Evolutionary conservation across 53 echinoderm and acorn worm genomes (phyloP).

Genomic region (Holothuria leucospilota): DNA sequence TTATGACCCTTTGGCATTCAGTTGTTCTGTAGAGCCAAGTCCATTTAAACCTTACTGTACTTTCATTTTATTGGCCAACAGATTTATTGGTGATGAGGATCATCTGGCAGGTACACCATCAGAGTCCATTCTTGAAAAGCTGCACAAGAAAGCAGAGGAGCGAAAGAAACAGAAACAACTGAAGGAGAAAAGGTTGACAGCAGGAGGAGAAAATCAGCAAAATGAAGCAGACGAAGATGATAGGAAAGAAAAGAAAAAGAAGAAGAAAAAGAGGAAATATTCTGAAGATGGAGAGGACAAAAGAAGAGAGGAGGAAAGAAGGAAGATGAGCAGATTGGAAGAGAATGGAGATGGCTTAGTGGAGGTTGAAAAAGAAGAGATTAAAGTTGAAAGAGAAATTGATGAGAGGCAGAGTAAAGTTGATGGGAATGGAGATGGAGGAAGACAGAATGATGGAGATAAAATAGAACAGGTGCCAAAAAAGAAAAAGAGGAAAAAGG

Average conservation of each 20-base stretch:
- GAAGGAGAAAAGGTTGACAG: slow-evolving; percentile 32
- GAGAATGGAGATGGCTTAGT: background rate
- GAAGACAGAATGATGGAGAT: background rate
- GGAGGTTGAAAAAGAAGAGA: background rate
- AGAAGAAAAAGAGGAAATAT: slow-evolving; percentile 1
- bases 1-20: no score
- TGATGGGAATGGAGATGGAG: background rate
- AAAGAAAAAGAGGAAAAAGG: slow-evolving; percentile 23
- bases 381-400: background rate
- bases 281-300: no score
- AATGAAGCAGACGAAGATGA: background rate
- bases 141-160: slow-evolving; percentile 77
- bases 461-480: background rate
- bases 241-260: slow-evolving; percentile 35
- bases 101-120: background rate
- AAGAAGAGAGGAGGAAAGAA: background rate
- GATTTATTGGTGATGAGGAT: slow-evolving; percentile 25
- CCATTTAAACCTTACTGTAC: background rate
- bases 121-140: slow-evolving; percentile 64
- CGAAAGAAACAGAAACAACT: slow-evolving; percentile 45
- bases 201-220: background rate
- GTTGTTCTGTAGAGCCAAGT: no score
- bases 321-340: background rate
- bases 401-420: background rate
- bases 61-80: background rate